Evolutionary conservation across 2,113 vertebrate species (phyloP).

Genomic region (Mirounga angustirostris): DNA sequence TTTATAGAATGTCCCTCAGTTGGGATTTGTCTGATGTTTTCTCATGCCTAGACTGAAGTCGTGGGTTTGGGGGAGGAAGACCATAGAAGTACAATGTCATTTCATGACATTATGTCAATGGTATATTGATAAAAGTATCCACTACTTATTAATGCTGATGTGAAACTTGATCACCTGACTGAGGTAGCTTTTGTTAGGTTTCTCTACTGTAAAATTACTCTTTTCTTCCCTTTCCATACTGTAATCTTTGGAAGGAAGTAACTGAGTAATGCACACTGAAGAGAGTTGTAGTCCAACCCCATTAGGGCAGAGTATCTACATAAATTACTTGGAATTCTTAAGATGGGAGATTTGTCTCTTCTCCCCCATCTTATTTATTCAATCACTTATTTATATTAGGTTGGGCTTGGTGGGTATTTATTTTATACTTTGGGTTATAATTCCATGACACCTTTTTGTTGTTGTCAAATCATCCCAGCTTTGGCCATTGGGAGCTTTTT

Average conservation of each 20-base stretch:
- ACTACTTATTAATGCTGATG: background rate
- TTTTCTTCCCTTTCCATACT: background rate
- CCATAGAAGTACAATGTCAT: background rate
- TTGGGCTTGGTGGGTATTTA: background rate
- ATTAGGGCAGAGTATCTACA: background rate
- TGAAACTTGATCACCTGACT: background rate
- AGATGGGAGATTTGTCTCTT: background rate
- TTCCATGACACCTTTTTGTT: background rate
- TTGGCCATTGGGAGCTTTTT: background rate
- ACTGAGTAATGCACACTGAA: background rate
- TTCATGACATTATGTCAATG: background rate
- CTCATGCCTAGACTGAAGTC: background rate
- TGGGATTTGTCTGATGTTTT: background rate
- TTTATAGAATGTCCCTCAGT: background rate
- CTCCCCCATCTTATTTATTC: background rate
- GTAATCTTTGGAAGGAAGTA: background rate
- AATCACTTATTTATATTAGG: background rate
- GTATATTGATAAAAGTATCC: background rate
- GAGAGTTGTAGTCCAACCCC: background rate
- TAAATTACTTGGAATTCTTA: slow-evolving; percentile 6
- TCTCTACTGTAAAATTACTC: background rate
- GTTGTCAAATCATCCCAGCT: background rate
- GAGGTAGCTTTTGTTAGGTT: background rate
- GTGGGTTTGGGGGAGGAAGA: background rate
- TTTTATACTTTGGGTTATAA: slow-evolving; percentile 1